Base-by-base conservation (phyloP, 2,113 vertebrate species). In the Tetrao urogallus region DNA sequence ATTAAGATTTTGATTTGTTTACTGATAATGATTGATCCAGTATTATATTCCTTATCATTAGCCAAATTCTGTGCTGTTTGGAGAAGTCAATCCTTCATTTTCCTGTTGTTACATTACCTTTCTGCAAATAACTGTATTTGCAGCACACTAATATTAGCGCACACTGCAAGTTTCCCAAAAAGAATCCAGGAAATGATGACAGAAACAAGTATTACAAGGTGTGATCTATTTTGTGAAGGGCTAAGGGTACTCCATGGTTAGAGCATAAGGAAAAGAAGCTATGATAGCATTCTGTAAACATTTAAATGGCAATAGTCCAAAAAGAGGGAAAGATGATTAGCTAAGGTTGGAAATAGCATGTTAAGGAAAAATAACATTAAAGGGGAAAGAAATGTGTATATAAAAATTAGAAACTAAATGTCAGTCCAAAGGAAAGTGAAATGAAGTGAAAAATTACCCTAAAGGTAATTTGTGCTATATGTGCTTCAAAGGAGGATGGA, bases 151-250 rank as follows among this genome's bases (percentile, higher is more conserved):
- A 38, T 38, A 38, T 43, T 43, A 43, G 42, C 6, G 6, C 19
- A 40, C 60, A 47, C 36, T 38, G 56, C 50, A 88, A 9, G 18
- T 70, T 77, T 66, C 60, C 70, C 47, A 91, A 64, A 94, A 42
- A 82, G n/a, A 93, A 28, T 77, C 72, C 63, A 82, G 84, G 64
- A 92, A 96, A 91, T 3, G 27, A 78, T 92, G 89, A 87, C 87
- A 95, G 89, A 92, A 95, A 77, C 60, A 93, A 93, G 50, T 81
- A 88, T 78, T 93, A 95, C 75, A 91, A 95, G 34, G 89, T 88
- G 85, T 88, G 85, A 94, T 93, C 75, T 97, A 61, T 93, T 89
- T 80, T 91, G 79, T 94, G 89, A 91, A 47, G 89, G 60, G 82
- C 90, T 91, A 76, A 71, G 47, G 48, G 64, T 82, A 21, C 67